Evolutionary conservation across 2,888 invertebrate genomes (phyloP).

Genomic region (Merodon equestris): DNA sequence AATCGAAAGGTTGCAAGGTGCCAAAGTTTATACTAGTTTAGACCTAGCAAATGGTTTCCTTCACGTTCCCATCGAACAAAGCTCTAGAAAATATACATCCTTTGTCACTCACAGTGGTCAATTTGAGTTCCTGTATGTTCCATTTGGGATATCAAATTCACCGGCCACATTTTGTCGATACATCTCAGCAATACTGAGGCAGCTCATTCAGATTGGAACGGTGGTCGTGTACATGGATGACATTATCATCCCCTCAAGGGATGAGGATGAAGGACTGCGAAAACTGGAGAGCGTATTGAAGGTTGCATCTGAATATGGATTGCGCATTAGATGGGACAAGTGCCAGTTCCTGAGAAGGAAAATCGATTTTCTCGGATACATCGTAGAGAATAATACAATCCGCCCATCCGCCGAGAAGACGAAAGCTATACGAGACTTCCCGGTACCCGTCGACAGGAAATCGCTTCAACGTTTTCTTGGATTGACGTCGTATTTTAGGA

Average conservation of each 20-base stretch:
- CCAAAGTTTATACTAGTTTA: background rate
- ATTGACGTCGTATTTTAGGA: slow-evolving; percentile 59
- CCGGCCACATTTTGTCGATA: background rate
- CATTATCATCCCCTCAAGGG: background rate
- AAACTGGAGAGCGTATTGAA: slow-evolving; percentile 11
- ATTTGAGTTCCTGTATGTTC: slow-evolving; percentile 53
- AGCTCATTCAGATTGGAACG: slow-evolving; percentile 20
- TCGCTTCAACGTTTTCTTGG: slow-evolving; percentile 52
- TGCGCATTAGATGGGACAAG: slow-evolving; percentile 23
- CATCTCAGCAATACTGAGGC: slow-evolving; percentile 25
- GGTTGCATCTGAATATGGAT: background rate
- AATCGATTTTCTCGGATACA: slow-evolving; percentile 32
- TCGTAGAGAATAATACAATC: slow-evolving; percentile 10
- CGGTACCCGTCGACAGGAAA: slow-evolving; percentile 29
- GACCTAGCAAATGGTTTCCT: no score
- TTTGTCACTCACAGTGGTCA: slow-evolving; percentile 69
- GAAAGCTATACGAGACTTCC: slow-evolving; percentile 33
- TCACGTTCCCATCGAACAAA: slow-evolving; percentile 36
- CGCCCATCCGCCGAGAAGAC: slow-evolving; percentile 46
- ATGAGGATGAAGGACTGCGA: background rate
- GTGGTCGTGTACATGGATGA: slow-evolving; percentile 20
- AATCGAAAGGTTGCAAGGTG: slow-evolving; percentile 69
- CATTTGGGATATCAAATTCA: background rate
- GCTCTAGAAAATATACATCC: slow-evolving; percentile 68
- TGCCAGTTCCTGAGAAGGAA: slow-evolving; percentile 29